Evolutionary conservation across 2,888 invertebrate species (phyloP), one percentile per base, ranked within the genome.

Genomic region (Gymnosoma rotundatum): DNA sequence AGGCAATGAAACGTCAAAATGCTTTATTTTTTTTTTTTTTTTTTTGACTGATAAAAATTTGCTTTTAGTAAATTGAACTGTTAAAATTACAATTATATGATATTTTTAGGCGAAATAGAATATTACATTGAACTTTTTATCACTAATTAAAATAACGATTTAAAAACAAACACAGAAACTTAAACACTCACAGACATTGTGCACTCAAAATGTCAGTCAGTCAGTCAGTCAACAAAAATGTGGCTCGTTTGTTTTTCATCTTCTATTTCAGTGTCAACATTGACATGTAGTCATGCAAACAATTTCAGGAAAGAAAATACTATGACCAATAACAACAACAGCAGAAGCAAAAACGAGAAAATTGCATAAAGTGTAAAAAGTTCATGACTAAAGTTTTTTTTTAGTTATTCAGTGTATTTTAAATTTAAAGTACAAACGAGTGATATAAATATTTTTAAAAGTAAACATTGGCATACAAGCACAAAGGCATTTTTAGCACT

Each of bases 151-250:
- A 18, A 38, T 12, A 42, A 42, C 12, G 42, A 42, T 21, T n/a
- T 2, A 8, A 50, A 61, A 21, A 20, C 6, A 67, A 60, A 50
- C 18, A 52, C 10, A 36, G 18, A 54, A 52, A 69, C 10, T 3
- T 20, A 42, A 72, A 76, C 58, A 58, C 58, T 69, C 63, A 56
- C 73, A 70, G 56, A 78, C 63, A 75, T 76, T 83, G 82, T 82
- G 85, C 82, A 85, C 83, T 85, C 83, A 83, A 83, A 85, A 83
- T 85, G 85, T 85, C 85, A 85, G 72, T 79, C 84, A 84, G 85
- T 85, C 85, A 85, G 72, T 79, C 84, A 84, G 84, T 81, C 83
- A 73, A 72, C 64, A 75, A 73, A 78, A 85, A 85, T 85, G 78
- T 85, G 75, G 72, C 82, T 83, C 79, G 85, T 83, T 79, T 82